These are phyloP conservation scores for Sus scrofa DNA, from an alignment of 2,113 vertebrate genomes.

Conservation along the genomic window T2T-Sscrofa CM000818.6:55720001-55720500, in stretches of 20 bases:
- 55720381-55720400: background rate
- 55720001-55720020: background rate
- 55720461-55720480: background rate
- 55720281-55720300: background rate
- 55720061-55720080: background rate
- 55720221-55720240: no score
- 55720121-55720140: background rate
- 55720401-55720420: background rate
- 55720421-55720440: background rate
- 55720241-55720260: background rate
- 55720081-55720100: background rate
- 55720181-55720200: background rate
- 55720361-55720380: fast-evolving
- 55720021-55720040: background rate
- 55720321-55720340: background rate
- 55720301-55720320: background rate
- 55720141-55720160: background rate
- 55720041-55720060: background rate
- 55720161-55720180: background rate
- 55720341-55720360: background rate
- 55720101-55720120: background rate
- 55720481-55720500: fast-evolving
- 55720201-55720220: background rate
- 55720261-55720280: background rate
- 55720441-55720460: background rate